Evolutionary conservation across 2,113 vertebrate species (phyloP).

Genomic region (Heteronetta atricapilla): DNA sequence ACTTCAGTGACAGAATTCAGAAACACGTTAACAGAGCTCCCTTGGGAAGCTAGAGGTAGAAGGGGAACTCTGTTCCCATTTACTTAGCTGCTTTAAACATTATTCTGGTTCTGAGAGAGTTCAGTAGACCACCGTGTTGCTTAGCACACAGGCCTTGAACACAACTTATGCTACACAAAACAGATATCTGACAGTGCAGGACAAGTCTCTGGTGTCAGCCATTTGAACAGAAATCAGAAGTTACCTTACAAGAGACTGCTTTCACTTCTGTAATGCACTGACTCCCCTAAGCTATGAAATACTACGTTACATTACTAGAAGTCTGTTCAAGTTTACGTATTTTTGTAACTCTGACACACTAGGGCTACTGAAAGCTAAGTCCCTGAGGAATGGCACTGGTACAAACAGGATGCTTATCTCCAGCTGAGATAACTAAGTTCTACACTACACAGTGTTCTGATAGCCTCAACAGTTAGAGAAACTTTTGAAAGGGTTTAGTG

Average conservation of each 20-base stretch:
- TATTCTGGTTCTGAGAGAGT: neutral
- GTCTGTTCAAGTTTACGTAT: neutral
- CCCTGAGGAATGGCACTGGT: neutral
- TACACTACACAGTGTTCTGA: neutral
- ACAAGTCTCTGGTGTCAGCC: neutral
- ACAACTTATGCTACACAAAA: neutral
- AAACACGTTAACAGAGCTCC: neutral
- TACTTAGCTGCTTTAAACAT: neutral
- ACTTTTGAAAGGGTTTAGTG: neutral
- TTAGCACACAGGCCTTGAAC: rapidly evolving
- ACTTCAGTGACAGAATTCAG: neutral
- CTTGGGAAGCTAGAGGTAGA: neutral
- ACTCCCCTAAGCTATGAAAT: neutral
- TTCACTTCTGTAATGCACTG: neutral
- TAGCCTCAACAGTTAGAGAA: neutral
- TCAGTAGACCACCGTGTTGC: neutral
- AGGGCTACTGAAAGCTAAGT: neutral
- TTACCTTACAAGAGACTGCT: neutral
- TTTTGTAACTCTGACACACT: neutral
- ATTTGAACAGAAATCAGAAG: neutral
- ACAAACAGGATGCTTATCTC: neutral
- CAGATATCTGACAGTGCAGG: neutral
- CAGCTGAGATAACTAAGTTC: neutral
- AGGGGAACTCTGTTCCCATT: neutral
- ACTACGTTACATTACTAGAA: neutral